phyloP scores from a whole-genome alignment of 2,797 vertebrate genomes.

The Darevskia nairensis region DNA sequence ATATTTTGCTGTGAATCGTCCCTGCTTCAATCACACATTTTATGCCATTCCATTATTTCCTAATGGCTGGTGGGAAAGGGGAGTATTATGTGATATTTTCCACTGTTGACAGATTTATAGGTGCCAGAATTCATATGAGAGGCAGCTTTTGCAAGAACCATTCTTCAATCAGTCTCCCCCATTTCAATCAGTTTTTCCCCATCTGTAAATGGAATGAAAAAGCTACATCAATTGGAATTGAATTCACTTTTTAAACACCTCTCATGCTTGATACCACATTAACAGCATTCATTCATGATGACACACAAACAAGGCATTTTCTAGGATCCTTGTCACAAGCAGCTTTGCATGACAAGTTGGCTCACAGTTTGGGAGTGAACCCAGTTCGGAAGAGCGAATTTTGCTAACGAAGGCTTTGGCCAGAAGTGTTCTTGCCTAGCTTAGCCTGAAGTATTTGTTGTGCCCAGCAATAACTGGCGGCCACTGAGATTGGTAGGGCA shows the following conservation, averaged over 20 bases:
- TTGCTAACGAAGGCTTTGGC: background rate
- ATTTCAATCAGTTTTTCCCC: background rate
- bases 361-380: background rate
- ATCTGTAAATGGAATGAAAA: background rate
- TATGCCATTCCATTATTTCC: background rate
- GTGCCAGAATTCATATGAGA: background rate
- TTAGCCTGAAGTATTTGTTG: too few relatives aligned
- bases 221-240: background rate
- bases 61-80: background rate
- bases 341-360: background rate
- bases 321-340: background rate
- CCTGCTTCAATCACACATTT: conserved; percentile 1
- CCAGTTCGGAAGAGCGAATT: background rate
- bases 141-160: background rate
- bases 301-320: background rate
- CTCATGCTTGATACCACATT: background rate
- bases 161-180: background rate
- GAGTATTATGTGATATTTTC: conserved; percentile 12
- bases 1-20: background rate
- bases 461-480: too few relatives aligned
- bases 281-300: background rate
- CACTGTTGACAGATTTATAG: background rate
- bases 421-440: background rate
- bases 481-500: too few relatives aligned
- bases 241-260: background rate